Conservation (phyloP, 37 sponge, comb jelly and placozoan genomes). For the Ephydatia muelleri region DNA sequence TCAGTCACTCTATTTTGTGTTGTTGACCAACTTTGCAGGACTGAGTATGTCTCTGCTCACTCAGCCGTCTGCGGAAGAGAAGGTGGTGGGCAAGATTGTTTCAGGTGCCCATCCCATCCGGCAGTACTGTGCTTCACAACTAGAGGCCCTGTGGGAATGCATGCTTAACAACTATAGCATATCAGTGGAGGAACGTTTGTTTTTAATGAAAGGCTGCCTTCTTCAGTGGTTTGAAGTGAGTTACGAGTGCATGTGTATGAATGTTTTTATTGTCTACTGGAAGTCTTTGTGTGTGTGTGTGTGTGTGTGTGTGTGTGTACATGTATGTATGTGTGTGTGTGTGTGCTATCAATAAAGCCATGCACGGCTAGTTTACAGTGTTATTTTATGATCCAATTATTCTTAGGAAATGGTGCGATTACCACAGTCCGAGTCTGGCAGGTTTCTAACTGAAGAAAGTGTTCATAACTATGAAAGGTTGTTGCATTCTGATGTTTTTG, state of each 20-base stretch:
- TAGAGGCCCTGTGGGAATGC: conserved; percentile 78
- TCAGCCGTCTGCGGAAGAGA: conserved; percentile 51
- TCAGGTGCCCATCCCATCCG: conserved; percentile 82
- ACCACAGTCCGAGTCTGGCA: not conserved
- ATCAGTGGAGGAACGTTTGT: conserved; percentile 81
- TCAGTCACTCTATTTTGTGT: conserved; percentile 84
- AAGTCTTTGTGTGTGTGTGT: not conserved
- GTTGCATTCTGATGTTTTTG: not conserved
- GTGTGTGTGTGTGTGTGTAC: not conserved
- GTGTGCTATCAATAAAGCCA: not conserved
- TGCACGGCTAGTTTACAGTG: not conserved
- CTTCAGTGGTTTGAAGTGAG: conserved; percentile 51
- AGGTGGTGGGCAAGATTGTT: conserved; percentile 63
- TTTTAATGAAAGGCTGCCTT: conserved; percentile 54
- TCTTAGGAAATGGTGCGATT: not conserved
- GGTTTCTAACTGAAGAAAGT: not conserved
- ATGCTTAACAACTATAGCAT: conserved; percentile 69
- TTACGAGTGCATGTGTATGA: too few species aligned
- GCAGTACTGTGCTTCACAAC: conserved; percentile 85
- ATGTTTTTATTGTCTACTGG: not conserved
- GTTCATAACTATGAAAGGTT: not conserved
- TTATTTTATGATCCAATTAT: not conserved
- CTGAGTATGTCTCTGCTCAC: conserved; percentile 77
- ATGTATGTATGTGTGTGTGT: not conserved
- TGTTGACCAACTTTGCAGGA: conserved; percentile 83